Percentiles rank a stretch among this genome's conserved stretches.
These are phyloP conservation scores for Schizopygopsis pylzovi DNA, from an alignment of 2,797 vertebrate species.

Conservation along the genomic window DNA sequence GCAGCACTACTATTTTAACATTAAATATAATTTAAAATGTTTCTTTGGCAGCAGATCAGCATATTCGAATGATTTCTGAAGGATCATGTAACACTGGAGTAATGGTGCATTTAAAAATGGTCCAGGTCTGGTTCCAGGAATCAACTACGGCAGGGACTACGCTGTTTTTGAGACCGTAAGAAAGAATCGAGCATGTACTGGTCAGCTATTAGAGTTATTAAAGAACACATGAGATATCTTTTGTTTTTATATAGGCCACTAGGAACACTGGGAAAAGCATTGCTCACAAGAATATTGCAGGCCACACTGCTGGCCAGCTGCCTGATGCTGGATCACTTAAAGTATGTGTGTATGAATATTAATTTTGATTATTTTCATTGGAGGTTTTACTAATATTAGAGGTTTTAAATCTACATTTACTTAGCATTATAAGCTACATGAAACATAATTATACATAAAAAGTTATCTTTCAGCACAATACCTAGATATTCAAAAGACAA, in stretches of 20 bases:
- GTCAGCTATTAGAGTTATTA: not conserved
- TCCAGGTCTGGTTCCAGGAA: slow-evolving; percentile 85
- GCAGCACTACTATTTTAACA: not conserved
- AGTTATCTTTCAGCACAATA: too few species aligned
- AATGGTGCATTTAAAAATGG: slow-evolving; percentile 62
- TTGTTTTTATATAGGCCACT: slow-evolving; percentile 77
- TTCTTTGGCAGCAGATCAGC: not conserved
- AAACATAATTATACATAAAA: not conserved
- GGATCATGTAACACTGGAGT: not conserved
- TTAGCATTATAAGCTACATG: not conserved
- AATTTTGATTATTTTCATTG: not conserved
- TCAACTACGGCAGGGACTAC: slow-evolving; percentile 85
- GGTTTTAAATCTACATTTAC: not conserved
- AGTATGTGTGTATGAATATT: slow-evolving; percentile 64
- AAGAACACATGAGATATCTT: not conserved
- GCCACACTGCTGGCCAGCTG: slow-evolving; percentile 86
- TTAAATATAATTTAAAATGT: not conserved
- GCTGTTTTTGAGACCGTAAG: slow-evolving; percentile 88
- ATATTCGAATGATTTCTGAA: not conserved
- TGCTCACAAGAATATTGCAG: slow-evolving; percentile 81
- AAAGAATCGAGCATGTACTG: not conserved
- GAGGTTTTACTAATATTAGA: not conserved
- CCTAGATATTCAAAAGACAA: too few species aligned
- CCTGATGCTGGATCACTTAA: slow-evolving; percentile 90
- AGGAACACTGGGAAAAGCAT: slow-evolving; percentile 90